These are phyloP conservation scores for Rhagonycha fulva DNA, from an alignment of 2,888 invertebrate species.

Conservation along the genomic window DNA sequence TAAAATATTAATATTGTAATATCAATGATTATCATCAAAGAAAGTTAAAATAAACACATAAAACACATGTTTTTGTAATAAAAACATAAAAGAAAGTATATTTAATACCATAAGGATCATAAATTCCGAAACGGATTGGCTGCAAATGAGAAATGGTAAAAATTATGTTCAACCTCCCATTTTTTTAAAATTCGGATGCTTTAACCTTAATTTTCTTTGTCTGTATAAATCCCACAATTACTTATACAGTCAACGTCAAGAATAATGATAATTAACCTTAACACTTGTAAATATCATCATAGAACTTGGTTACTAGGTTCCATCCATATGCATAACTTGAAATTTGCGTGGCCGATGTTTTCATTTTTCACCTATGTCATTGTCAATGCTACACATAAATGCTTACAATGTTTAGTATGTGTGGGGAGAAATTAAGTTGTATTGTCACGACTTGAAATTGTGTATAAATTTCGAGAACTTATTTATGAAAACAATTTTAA, in stretches of 20 bases:
- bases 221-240: background rate
- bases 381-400: background rate
- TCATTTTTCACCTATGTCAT: background rate
- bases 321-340: background rate
- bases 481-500: too few species aligned
- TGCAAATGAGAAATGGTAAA: background rate
- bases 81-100: background rate
- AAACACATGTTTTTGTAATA: background rate
- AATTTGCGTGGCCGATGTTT: background rate
- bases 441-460: background rate
- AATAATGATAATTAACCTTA: background rate
- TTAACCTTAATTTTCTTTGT: background rate
- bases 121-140: background rate
- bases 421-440: background rate
- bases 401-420: background rate
- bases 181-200: background rate
- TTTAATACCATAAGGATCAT: background rate
- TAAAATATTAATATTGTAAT: background rate
- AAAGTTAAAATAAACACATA: background rate
- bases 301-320: background rate
- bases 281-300: background rate
- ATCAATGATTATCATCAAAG: background rate
- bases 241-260: background rate
- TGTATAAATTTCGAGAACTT: background rate
- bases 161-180: background rate